phyloP scores from a whole-genome alignment of 2,113 vertebrate genomes.

The Pelvicachromis taeniatus region DNA sequence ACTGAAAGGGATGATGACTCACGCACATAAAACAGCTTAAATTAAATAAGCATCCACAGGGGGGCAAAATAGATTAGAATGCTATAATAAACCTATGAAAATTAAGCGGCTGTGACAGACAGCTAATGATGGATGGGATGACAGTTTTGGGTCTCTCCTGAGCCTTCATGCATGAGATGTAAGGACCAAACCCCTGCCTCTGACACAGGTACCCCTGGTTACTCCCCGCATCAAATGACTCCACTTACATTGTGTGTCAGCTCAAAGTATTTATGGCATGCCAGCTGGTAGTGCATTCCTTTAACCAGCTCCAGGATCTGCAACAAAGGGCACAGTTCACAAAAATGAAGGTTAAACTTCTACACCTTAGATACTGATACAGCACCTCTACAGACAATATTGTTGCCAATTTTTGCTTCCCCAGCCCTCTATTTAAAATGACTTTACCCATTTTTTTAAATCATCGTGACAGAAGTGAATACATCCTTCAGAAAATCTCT shows the following conservation, averaged over 20 bases:
- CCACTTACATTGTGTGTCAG: constrained; percentile 90
- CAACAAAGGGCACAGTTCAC: neutral
- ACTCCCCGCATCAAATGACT: constrained; percentile 28
- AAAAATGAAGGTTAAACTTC: neutral
- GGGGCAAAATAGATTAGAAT: constrained; percentile 44
- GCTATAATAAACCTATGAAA: constrained; percentile 63
- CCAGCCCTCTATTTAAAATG: neutral
- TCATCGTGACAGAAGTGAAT: neutral
- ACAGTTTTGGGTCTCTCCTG: constrained; percentile 19
- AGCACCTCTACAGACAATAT: neutral
- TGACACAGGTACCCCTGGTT: constrained; percentile 23
- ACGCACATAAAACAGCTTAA: constrained; percentile 44
- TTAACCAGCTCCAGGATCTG: constrained; percentile 95
- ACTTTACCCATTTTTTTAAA: neutral
- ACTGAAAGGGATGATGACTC: constrained; percentile 46
- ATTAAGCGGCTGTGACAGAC: constrained; percentile 52
- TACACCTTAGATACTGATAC: neutral
- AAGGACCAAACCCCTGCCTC: constrained; percentile 22
- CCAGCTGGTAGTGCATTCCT: constrained; percentile 95
- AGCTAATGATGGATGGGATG: constrained; percentile 57
- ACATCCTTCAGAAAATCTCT: neutral
- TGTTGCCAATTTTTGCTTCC: neutral
- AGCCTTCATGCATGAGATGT: constrained; percentile 23
- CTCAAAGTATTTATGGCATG: constrained; percentile 98
- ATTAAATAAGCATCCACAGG: constrained; percentile 46